Evolutionary conservation across 1,140 invertebrate species (phyloP).

Genomic region (Bombus waltoni): DNA sequence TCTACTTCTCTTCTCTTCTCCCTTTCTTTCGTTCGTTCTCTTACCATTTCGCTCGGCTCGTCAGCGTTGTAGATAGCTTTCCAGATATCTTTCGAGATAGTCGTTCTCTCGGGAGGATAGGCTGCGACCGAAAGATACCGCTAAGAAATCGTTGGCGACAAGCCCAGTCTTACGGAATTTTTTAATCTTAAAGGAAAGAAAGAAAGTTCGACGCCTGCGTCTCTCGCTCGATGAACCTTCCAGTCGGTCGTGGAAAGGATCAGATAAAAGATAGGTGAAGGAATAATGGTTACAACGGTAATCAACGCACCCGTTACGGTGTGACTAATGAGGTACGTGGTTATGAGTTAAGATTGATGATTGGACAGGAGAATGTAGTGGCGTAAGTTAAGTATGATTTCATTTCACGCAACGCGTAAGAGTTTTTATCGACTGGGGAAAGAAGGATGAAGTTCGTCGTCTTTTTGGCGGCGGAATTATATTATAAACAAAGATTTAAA

Average conservation of each 20-base stretch:
- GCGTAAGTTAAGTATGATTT: neutral
- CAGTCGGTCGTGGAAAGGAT: neutral
- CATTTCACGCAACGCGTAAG: neutral
- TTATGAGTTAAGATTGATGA: conserved; percentile 32
- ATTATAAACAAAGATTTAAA: too few relatives aligned
- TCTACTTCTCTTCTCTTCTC: neutral
- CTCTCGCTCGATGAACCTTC: neutral
- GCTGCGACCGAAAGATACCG: conserved; percentile 43
- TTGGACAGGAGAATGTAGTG: neutral
- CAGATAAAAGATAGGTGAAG: conserved; percentile 12
- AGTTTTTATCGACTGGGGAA: neutral
- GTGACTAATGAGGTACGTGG: conserved; percentile 17
- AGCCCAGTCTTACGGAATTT: conserved; percentile 48
- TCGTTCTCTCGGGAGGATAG: conserved; percentile 37
- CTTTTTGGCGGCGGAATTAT: neutral
- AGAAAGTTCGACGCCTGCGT: neutral
- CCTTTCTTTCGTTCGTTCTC: neutral
- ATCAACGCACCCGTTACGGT: conserved; percentile 10
- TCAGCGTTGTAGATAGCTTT: conserved; percentile 55
- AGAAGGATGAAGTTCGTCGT: neutral
- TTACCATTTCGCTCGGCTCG: conserved; percentile 48
- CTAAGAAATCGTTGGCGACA: conserved; percentile 30
- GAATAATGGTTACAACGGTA: neutral
- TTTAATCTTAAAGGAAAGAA: conserved; percentile 46
- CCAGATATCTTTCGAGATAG: conserved; percentile 52